Base-by-base conservation (phyloP, 1,140 invertebrate species). In the Pseudomyrmex sp. region DNA sequence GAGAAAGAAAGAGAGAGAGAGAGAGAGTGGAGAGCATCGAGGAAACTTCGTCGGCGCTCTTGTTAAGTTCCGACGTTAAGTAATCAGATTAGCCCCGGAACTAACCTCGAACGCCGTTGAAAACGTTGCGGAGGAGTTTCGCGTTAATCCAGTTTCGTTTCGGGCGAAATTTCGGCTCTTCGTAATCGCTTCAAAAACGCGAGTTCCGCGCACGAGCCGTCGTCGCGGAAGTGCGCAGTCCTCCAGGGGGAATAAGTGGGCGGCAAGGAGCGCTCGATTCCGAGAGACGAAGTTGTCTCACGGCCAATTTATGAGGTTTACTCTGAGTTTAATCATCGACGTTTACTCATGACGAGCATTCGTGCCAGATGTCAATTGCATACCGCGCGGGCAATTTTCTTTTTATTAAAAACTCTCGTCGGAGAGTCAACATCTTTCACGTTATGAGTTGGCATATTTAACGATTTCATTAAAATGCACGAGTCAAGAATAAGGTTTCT, bases 11-110 rank as follows among this genome's bases (percentile, higher is more conserved):
- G 18, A 4, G 48, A 13, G 18, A 1, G 68, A 15, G 15, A 50
- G 7, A 46, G 44, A 13, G n/a, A 15, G 13, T 18, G 63, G 35
- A 1, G 52, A 35, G 65, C 66, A 80, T 80, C 76, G 65, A 50
- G 63, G 76, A 80, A 80, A 80, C 84, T 85, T 77, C 72, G 61
- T 59, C 63, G 63, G 79, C 77, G 77, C 76, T 85, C 77, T 83
- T 83, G 83, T 87, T 85, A 85, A 85, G 84, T 77, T 87, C 66
- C 58, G 83, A 87, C 85, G 86, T 85, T 83, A 87, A 87, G 83
- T 87, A 87, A 88, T 87, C 85, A 83, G 85, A 87, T 88, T 87
- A 88, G 73, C 82, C 56, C 66, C 66, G 76, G 76, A 85, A 88
- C 76, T 87, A 87, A 87, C 76, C 85, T 85, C 87, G 76, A 66